Conservation (phyloP, 1,140 invertebrate species). For the Temnothorax longispinosus region DNA sequence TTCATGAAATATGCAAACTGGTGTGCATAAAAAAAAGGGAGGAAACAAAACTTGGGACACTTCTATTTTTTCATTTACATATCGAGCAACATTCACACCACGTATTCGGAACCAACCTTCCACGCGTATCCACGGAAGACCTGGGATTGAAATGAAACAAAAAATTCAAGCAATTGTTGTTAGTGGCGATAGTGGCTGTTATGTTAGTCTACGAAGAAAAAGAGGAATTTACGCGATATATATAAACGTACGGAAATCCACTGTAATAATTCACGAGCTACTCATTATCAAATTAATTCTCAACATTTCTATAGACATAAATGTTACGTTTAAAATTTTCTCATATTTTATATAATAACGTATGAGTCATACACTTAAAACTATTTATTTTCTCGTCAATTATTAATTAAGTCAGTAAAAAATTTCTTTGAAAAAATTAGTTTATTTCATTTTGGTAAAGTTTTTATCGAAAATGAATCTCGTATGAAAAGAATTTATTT, state of each 20-base stretch:
- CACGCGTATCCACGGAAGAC: conserved; percentile 89
- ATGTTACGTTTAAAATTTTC: not conserved
- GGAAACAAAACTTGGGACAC: not conserved
- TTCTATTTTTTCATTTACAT: conserved; percentile 41
- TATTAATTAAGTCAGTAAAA: not conserved
- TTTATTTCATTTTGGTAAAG: not conserved
- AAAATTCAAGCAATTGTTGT: conserved; percentile 80
- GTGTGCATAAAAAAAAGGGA: not conserved
- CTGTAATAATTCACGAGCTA: not conserved
- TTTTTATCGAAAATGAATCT: not conserved
- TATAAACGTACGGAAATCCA: not conserved
- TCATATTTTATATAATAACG: not conserved
- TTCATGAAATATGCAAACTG: not conserved
- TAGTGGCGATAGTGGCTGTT: conserved; percentile 74
- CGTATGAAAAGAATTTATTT: not conserved
- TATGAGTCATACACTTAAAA: not conserved
- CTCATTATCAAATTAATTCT: not conserved
- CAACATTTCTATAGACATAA: not conserved
- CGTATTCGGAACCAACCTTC: conserved; percentile 87
- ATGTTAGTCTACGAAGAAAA: conserved; percentile 34
- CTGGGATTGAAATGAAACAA: conserved; percentile 85
- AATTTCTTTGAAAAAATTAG: not conserved
- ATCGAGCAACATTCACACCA: conserved; percentile 64
- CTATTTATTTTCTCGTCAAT: not conserved
- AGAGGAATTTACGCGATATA: not conserved